phyloP scores from a whole-genome alignment of 2,797 vertebrate genomes.

The Pelodytes ibericus region DNA sequence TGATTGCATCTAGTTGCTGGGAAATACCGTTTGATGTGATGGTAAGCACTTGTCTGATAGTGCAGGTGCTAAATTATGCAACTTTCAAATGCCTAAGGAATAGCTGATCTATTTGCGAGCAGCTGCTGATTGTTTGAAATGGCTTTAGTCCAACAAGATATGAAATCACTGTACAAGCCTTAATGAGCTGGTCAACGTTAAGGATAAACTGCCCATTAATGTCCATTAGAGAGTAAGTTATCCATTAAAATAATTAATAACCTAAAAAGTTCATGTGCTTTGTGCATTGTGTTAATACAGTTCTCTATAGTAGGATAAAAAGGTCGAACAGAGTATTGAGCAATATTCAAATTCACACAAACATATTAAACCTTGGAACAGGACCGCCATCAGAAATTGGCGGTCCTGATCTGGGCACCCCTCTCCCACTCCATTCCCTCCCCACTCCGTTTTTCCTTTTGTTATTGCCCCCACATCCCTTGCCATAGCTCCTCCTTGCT shows the following conservation, averaged over 20 bases:
- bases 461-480: no score
- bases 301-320: not conserved
- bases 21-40: no score
- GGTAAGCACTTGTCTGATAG: not conserved
- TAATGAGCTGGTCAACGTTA: not conserved
- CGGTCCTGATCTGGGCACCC: no score
- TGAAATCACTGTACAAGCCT: not conserved
- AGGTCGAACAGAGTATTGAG: no score
- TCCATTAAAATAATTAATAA: slow-evolving; percentile 27
- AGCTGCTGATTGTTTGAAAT: slow-evolving; percentile 7
- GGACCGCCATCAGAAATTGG: no score
- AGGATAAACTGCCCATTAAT: slow-evolving; percentile 23
- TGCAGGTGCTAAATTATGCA: not conserved
- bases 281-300: not conserved
- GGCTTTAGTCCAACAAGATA: slow-evolving; percentile 5
- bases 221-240: slow-evolving; percentile 19
- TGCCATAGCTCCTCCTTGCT: no score
- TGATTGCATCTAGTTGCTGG: no score
- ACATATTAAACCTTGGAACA: no score
- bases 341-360: no score
- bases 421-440: no score
- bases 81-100: not conserved
- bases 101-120: not conserved
- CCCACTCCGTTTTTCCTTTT: no score
- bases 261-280: slow-evolving; percentile 14